Base-by-base conservation (phyloP, 2,888 invertebrate species). In the Lycaena phlaeas region DNA sequence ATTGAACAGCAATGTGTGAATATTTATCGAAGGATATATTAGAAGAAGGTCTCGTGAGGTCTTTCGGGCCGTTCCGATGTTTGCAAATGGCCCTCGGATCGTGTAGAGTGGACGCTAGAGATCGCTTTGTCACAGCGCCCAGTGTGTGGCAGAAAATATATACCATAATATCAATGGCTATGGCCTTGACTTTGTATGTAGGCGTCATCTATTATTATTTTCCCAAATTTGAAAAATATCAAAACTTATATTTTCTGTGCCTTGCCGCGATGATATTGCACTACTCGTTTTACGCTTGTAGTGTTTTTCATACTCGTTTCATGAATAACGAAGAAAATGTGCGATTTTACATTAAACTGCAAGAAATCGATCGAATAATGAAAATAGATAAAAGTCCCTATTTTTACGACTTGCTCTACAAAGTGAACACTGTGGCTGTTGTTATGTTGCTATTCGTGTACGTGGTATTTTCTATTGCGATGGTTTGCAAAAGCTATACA, bases 361-460 rank as follows among this genome's bases (percentile, higher is more conserved):
- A 78, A 51, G 54, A 64, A 46, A 57, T 75, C 2, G 73, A 77
- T 37, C 59, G 68, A 11, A 41, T 60, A 1, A 63, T 77, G 64
- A 61, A 59, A 15, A 48, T 73, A 12, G 52, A 68, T 10, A 52
- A 56, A 3, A 64, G 56, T 27, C 55, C 56, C 40, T 38, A 14
- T 5, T 46, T 70, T 2, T 59, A 64, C 36, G 9, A 22, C 2
- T 41, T 59, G 1, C 34, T 62, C 27, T 52, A 51, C 37, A 46
- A 43, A 14, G 44, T 46, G 4, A 63, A 62, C 42, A 52, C 57
- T 1, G 27, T 65, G 9, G n/a, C 40, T 0, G 10, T 44, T 11
- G 26, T 61, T 2, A 11, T 38, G 1, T 2, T 61, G 4, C 4
- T 31, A 38, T 38, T 49, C 17, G 22, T 50, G 1, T 17, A 12